These are phyloP conservation scores for Lamprologus speciosus DNA, from an alignment of 2,113 vertebrate species.

Conservation along the genomic window DNA sequence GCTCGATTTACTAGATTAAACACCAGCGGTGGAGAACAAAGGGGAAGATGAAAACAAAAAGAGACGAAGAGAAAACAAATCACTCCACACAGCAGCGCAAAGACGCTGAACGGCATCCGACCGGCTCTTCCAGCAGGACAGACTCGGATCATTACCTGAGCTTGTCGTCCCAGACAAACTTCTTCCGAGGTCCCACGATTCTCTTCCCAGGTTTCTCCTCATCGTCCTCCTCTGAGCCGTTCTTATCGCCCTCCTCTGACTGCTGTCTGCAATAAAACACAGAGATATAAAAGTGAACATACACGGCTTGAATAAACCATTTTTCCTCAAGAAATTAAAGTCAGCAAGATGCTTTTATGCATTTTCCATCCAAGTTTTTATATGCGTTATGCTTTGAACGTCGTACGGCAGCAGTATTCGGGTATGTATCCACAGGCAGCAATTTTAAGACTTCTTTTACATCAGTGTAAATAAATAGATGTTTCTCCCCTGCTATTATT, in stretches of 20 bases:
- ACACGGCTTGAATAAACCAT: neutral
- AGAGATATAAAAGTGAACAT: neutral
- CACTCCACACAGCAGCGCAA: neutral
- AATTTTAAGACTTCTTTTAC: neutral
- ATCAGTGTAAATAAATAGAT: neutral
- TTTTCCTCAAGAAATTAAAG: neutral
- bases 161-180: constrained; percentile 95
- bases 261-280: constrained; percentile 72
- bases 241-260: constrained; percentile 88
- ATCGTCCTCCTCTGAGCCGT: constrained; percentile 93
- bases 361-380: neutral
- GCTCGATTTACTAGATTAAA: neutral
- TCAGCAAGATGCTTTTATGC: neutral
- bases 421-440: neutral
- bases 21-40: neutral
- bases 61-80: neutral
- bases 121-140: neutral
- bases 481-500: neutral
- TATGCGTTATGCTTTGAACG: neutral
- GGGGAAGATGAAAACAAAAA: neutral
- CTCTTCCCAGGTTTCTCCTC: constrained; percentile 96
- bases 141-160: constrained; percentile 74
- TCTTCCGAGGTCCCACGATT: constrained; percentile 93
- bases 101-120: neutral
- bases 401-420: neutral